Percentiles rank a stretch among this genome's conserved stretches.
Evolutionary conservation across 2,113 vertebrate genomes (phyloP).

Genomic region (Oryzias curvinotus): DNA sequence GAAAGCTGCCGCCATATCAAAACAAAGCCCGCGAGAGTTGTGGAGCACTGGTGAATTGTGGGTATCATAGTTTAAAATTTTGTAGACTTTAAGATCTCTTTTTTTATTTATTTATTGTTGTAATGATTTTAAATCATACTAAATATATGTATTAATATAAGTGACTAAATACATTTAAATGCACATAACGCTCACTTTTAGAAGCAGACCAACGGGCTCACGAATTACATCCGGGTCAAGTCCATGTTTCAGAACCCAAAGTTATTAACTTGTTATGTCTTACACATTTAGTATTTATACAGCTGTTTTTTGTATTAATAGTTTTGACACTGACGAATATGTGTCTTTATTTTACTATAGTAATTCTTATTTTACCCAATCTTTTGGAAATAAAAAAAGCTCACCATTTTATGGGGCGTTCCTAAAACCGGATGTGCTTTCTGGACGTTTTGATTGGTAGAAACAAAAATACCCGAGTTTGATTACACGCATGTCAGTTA

Average conservation of each 20-base stretch:
- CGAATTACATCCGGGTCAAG: no score
- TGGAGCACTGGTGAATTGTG: constrained; percentile 30
- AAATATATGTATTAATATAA: no score
- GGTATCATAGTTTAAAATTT: constrained; percentile 36
- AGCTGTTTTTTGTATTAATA: no score
- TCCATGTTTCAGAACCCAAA: no score
- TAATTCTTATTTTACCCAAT: neutral
- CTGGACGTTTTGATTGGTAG: constrained; percentile 40
- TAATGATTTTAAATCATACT: neutral
- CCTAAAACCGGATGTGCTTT: constrained; percentile 10
- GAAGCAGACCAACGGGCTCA: no score
- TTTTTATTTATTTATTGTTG: neutral
- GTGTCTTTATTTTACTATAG: fast-evolving
- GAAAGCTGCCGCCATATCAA: constrained; percentile 77
- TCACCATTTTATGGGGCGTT: constrained; percentile 20
- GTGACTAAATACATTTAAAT: no score
- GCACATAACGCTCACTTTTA: no score
- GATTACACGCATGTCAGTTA: neutral
- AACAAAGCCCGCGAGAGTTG: constrained; percentile 77
- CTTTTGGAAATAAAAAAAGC: fast-evolving
- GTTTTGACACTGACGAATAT: no score
- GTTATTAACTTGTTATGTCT: fast-evolving
- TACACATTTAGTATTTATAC: fast-evolving
- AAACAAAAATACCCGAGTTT: constrained; percentile 26
- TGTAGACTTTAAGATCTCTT: no score